Evolutionary conservation across 2,888 invertebrate genomes (phyloP), one percentile per base, ranked within the genome.

Genomic region (Coenonympha arcania): DNA sequence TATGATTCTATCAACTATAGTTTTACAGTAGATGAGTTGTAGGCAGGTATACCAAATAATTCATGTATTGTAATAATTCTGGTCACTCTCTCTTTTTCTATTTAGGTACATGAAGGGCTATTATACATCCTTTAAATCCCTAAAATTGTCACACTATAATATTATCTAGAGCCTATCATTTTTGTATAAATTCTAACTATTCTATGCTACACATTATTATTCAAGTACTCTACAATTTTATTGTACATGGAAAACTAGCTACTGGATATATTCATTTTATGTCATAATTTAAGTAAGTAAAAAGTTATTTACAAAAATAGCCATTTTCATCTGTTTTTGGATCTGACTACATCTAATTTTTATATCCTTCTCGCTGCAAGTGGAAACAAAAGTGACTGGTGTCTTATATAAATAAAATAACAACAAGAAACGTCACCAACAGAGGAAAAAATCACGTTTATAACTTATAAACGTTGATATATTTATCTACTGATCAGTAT

Each of bases 291-390:
- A 84, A 78, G 77, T 81, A 84, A 78, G 77, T 81, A 80, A 81
- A 79, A 79, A 67, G 67, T 78, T 85, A 85, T 85, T 84, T 84
- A 85, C 85, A 85, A 84, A 82, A 85, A 82, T 83, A 84, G 81
- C 82, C 79, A 79, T 72, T 69, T 44, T 75, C 65, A 70, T 79
- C 68, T 75, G 71, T 73, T 75, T 55, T 56, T 77, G 74, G 73
- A 75, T 76, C 68, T 66, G 63, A 67, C 68, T 74, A 76, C 61
- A 62, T 61, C 69, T 75, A 76, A 68, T 57, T 63, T 68, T 61
- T 53, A n/a, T 60, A 68, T 64, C 61, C 4, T 61, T 64, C 72
- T 67, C 68, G 72, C 65, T 61, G 59, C 62, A 67, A 65, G 62
- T 49, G 55, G 57, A 54, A 61, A 50, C 8, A 50, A 24, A 45